A percentile compares a stretch with the other conserved stretches of the same genome.
Evolutionary conservation across 2,113 vertebrate genomes (phyloP).

Genomic region (Bubo blakistoni): DNA sequence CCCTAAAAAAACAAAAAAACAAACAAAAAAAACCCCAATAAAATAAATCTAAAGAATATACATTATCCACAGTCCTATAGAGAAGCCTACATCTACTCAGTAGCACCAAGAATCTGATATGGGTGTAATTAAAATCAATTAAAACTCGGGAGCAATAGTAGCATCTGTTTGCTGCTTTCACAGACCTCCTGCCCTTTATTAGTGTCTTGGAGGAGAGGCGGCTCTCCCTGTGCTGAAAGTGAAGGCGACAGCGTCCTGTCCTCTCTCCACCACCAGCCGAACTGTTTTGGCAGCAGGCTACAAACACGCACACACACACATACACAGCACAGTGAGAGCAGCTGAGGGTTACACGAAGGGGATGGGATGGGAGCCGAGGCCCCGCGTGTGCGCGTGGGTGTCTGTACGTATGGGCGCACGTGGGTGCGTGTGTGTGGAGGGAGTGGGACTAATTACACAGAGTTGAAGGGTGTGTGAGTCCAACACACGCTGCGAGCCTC

Average conservation of each 20-base stretch:
- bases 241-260: background rate
- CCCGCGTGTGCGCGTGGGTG: accelerated
- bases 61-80: conserved; percentile 54
- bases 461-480: background rate
- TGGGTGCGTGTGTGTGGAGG: background rate
- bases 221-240: background rate
- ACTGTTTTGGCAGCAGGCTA: conserved; percentile 5
- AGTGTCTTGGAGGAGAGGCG: background rate
- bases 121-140: conserved; percentile 60
- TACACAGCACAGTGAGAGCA: background rate
- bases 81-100: conserved; percentile 65
- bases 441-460: background rate
- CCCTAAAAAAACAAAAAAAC: background rate
- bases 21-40: background rate
- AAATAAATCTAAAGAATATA: conserved; percentile 48
- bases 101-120: conserved; percentile 72
- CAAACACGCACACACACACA: background rate
- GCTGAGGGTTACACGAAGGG: background rate
- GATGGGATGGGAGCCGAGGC: background rate
- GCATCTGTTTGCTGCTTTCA: conserved; percentile 10
- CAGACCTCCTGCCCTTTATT: conserved; percentile 15
- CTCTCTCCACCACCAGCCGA: background rate
- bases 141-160: conserved; percentile 32
- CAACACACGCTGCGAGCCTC: background rate
- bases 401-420: background rate